Conservation (phyloP, 2,113 vertebrate species). For the Limanda limanda region DNA sequence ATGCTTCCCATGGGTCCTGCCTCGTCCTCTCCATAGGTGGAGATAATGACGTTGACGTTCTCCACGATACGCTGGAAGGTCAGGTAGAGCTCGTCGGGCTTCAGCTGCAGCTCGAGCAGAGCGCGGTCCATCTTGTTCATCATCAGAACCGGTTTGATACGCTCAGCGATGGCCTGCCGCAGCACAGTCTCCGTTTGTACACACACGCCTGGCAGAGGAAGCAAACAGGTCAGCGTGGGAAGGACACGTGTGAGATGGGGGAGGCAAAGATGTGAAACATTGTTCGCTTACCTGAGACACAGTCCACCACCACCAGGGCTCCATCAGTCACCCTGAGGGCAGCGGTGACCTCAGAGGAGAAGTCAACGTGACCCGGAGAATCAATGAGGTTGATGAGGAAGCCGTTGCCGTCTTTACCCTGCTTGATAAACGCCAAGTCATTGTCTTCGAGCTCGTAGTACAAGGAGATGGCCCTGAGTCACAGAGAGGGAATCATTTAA, state of each 20-base stretch:
- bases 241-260: background rate
- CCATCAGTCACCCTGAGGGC: constrained; percentile 95
- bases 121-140: constrained; percentile 99
- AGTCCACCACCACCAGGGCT: constrained; percentile 95
- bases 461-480: constrained; percentile 90
- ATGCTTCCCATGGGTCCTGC: constrained; percentile 95
- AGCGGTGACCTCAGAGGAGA: constrained; percentile 96
- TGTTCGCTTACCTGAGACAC: constrained; percentile 90
- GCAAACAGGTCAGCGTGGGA: background rate
- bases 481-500: background rate
- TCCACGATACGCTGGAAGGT: constrained; percentile 97
- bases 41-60: constrained; percentile 96
- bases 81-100: constrained; percentile 90
- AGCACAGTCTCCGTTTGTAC: constrained; percentile 97
- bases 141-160: constrained; percentile 97
- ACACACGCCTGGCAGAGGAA: constrained; percentile 86
- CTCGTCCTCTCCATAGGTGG: constrained; percentile 95
- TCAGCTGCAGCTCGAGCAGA: constrained; percentile 92
- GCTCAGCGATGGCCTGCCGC: constrained; percentile 93
- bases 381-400: constrained; percentile 97
- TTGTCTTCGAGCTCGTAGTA: constrained; percentile 92
- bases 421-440: constrained; percentile 95
- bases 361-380: constrained; percentile 95
- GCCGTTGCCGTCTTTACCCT: constrained; percentile 91
- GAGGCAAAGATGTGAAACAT: background rate